Conservation (phyloP, 2,888 invertebrate species). For the Stenodera caucasica region DNA sequence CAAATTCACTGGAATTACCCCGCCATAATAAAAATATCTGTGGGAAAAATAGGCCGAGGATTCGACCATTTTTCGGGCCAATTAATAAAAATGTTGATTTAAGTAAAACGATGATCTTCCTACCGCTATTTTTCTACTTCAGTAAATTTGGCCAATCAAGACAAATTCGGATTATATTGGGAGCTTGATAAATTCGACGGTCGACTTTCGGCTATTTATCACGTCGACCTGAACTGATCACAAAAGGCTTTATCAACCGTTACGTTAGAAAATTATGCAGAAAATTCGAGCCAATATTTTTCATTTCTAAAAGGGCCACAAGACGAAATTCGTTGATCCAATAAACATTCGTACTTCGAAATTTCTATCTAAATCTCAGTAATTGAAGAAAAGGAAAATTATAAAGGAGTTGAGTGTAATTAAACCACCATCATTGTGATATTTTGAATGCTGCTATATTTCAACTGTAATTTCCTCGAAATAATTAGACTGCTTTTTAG, state of each 20-base stretch:
- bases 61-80: no score
- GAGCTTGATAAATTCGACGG: not conserved
- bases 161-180: not conserved
- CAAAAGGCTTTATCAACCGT: not conserved
- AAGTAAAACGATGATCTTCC: no score
- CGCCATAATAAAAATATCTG: no score
- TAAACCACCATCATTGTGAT: constrained; percentile 8
- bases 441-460: not conserved
- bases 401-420: constrained; percentile 5
- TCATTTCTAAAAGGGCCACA: no score
- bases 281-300: not conserved
- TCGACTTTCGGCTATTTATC: not conserved
- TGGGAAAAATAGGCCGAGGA: no score
- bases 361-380: constrained; percentile 32
- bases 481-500: constrained; percentile 9
- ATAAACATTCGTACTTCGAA: constrained; percentile 35
- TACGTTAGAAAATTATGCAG: not conserved
- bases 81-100: no score
- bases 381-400: not conserved
- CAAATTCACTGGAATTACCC: not conserved
- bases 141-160: not conserved
- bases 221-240: not conserved
- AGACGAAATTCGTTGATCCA: no score
- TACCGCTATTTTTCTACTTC: not conserved
- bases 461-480: not conserved